Base-by-base conservation (phyloP, 2,113 vertebrate species). In the Odocoileus hemionus region DNA sequence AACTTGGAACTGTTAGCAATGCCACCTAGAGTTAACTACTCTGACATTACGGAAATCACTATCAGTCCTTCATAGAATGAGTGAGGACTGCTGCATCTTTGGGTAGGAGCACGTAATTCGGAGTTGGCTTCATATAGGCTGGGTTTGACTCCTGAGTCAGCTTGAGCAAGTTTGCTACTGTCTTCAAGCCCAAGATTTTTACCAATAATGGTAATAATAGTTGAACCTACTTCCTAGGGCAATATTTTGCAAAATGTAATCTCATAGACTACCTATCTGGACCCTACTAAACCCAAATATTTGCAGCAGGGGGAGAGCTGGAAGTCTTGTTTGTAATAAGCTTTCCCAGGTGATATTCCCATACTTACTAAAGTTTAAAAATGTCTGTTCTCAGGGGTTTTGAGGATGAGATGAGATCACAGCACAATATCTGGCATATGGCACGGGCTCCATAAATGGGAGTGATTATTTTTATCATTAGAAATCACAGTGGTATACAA, bases 341-440 rank as follows among this genome's bases (percentile, higher is more conserved):
- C 12, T 70, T 39, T 8, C 16, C 17, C 12, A 5, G 39, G 8
- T 15, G n/a, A 83, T 13, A 70, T 14, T 33, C 19, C 7, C 15
- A 25, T 12, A 9, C 50, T 83, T 33, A 1, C 7, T 25, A 9
- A 80, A n/a, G 45, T 87, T 61, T 39, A 23, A 7, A 25, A 36
- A 14, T 30, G n/a, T 58, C 16, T n/a, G 1, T 3, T 47, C 30
- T 33, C 36, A 57, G 33, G 25, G n/a, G 7, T n/a, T 8, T 11
- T 3, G 23, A 16, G 43, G 28, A 13, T 33, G n/a, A 14, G 1
- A 43, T 12, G 67, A 30, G 30, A n/a, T 6, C 0, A 14, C 2
- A 10, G 7, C 33, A 26, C 9, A 7, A 0, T 4, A 11, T 5
- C 54, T 36, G 45, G 23, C 25, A 25, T 1, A 1, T 1, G 12